Evolutionary conservation across 2,888 invertebrate genomes (phyloP), one percentile per base, ranked within the genome.

Genomic region (Hedya salicella): DNA sequence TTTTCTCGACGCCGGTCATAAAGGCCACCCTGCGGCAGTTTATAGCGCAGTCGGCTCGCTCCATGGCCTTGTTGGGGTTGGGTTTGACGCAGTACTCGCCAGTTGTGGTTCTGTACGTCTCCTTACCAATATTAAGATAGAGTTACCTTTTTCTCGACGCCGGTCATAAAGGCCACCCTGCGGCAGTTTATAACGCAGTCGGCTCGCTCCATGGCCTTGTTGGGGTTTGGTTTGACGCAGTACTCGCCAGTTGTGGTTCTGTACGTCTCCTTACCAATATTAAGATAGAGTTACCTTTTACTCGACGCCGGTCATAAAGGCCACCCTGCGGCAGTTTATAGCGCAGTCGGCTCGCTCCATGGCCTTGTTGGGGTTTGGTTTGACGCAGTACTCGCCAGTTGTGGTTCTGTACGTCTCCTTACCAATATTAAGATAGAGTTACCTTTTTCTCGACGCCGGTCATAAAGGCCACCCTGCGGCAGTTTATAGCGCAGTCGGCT

Each of bases 331-430:
- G 63, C 90, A 90, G 73, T 91, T 91, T 62, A 90, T 89, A 11
- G 84, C 70, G 66, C 89, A 87, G 67, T 91, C 92, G 0, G 90
- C 70, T 3, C 91, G 73, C 71, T 92, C 92, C 89, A 88, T 91
- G 0, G 91, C 91, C 62, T 91, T 91, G 70, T 91, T 91, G 1
- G 91, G 90, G 68, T 91, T 91, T 0, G 91, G 89, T 44, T 91
- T 91, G 4, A 89, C 87, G 68, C 89, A 84, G 70, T 91, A 92
- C 63, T 86, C 91, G 0, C 90, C 89, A 0, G 83, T 80, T 0
- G 91, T 91, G 0, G 91, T 91, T 67, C 77, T 83, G 71, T 88
- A 91, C 0, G 88, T 86, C 67, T 91, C 91, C 69, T 88, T 87
- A 50, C 83, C 88, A 6, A 3, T 25, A 6, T 25, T 6, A 25